Base-by-base conservation (phyloP, 2,888 invertebrate species). In the Drosophila kuntzei region DNA sequence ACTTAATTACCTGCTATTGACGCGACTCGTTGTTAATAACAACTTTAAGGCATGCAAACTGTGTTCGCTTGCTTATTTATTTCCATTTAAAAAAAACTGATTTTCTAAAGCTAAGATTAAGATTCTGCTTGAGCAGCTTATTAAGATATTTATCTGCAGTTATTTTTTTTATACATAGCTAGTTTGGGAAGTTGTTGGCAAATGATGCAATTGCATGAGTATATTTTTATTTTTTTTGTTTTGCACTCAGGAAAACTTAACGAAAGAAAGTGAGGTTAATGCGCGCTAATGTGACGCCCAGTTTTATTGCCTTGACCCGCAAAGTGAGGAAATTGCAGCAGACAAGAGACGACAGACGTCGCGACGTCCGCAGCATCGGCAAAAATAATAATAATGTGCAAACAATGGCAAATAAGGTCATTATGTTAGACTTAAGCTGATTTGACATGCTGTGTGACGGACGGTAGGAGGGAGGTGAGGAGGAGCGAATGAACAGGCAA, bases 391-490 rank as follows among this genome's bases (percentile, higher is more conserved):
- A 89, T 87, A 87, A 85, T 71, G 77, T 89, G 79, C 88, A 85
- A 73, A 87, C 88, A 79, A 87, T 89, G 71, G 86, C 83, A 85
- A 89, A 85, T 85, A 89, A 89, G 84, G 89, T 89, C 79, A 89
- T 85, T 85, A 89, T 81, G 84, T 72, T 76, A 70, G 71, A 79
- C 58, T 85, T 89, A 89, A 89, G 89, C 79, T 58, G 85, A 89
- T 89, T 89, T 85, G 82, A 82, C 74, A 74, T 72, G 69, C 61
- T 55, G 72, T 46, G 37, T 37, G 37, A 20, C 44, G 18, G 61
- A 32, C 29, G 62, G 34, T 8, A 37, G 11, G n/a, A 29, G 27
- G 20, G 27, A 22, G 3, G 32, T 22, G 8, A 29, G 8, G 20
- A 18, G 44, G 34, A 44, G 12, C 63, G 72, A 65, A 58, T 34